Conservation (phyloP, 2,888 invertebrate genomes). For the Tricholauxania praeusta region DNA sequence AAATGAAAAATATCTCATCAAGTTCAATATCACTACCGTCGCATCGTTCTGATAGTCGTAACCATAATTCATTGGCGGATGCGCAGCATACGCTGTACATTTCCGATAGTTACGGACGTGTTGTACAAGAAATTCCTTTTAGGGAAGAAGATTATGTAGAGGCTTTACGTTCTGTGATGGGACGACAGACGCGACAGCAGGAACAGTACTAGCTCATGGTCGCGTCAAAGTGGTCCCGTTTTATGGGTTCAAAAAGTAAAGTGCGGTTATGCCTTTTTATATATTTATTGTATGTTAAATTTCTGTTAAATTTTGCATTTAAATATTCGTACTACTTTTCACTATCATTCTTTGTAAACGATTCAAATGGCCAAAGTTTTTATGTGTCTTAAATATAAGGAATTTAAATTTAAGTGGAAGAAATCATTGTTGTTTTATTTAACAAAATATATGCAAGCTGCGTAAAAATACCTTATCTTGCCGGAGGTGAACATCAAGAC, state of each 20-base stretch:
- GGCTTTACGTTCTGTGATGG: constrained; percentile 30
- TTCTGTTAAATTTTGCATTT: neutral
- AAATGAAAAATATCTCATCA: constrained; percentile 27
- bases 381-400: neutral
- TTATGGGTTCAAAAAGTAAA: constrained; percentile 15
- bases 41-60: constrained; percentile 8
- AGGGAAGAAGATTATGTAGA: constrained; percentile 42
- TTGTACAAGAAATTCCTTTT: constrained; percentile 45
- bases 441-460: too few species aligned
- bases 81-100: constrained; percentile 42
- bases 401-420: too few species aligned
- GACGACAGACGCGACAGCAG: too few species aligned
- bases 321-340: neutral
- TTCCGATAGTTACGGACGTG: constrained; percentile 41
- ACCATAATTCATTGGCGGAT: constrained; percentile 29
- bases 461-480: too few species aligned
- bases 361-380: neutral
- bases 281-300: neutral
- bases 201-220: neutral
- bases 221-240: neutral
- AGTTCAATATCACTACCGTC: constrained; percentile 19
- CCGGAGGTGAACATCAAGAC: too few species aligned
- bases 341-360: neutral
- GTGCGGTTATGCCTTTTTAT: neutral
- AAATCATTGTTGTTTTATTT: too few species aligned